Base-by-base conservation (phyloP, 2,888 invertebrate genomes). In the Plagodis pulveraria region DNA sequence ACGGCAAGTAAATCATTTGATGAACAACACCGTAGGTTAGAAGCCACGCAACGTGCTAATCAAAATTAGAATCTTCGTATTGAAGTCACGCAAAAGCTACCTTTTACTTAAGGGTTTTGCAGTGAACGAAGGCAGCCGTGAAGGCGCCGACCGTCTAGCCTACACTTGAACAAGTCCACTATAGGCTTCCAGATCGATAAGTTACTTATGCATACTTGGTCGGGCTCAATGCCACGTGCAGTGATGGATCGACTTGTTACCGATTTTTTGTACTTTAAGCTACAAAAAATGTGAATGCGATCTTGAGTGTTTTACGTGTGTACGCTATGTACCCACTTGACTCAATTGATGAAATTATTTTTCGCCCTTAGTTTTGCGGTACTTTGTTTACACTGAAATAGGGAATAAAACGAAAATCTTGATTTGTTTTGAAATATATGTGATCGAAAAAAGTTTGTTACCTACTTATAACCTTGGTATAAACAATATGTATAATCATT, bases 41-140 rank as follows among this genome's bases (percentile, higher is more conserved):
- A 65, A 69, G 74, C 83, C 87, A 87, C 87, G 87, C 89, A 82
- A 86, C 79, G 69, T 67, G 74, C 78, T 86, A 86, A 89, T 89
- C 89, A 81, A 80, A 85, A 84, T 83, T 82, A 82, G 81, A 78
- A 86, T 89, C 87, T 88, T 73, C 71, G 59, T 56, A 50, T 52
- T 70, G 68, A 71, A 77, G 80, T 79, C 89, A 90, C 90, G 89
- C 89, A 77, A 86, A 73, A 70, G 70, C 62, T 71, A 70, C 75
- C 77, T 74, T 70, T 71, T 40, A 10, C 40, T 40, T 71, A 72
- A 76, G 70, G 66, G 56, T 50, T 50, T 56, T 50, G 53, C 56
- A 57, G 54, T 46, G 49, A 57, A 47, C 58, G 11, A 51, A 57
- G 48, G 40, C 56, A 50, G 41, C 47, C 32, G 58, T 9, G 36